Base-by-base conservation (phyloP, 2,797 vertebrate species). In the Jordanella pulchra region DNA sequence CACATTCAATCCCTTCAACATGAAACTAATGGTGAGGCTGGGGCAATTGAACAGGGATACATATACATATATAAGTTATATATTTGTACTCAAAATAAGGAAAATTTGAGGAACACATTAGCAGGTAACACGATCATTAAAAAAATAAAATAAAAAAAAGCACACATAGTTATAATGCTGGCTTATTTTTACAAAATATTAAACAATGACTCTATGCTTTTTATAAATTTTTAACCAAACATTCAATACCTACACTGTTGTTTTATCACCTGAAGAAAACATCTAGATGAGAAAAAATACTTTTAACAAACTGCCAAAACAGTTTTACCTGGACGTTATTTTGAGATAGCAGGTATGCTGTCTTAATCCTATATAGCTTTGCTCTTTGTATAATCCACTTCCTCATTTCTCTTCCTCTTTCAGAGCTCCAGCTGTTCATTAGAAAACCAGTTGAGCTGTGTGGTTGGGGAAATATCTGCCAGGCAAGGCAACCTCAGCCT, bases 1-100 rank as follows among this genome's bases (percentile, higher is more conserved):
- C n/a, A 80, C 70, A 0, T 95, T 85, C 77, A 94, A 95, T 79
- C 95, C 95, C 42, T 95, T 92, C 76, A 93, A 89, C 80, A 92
- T 95, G 91, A 80, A 77, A 15, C 75, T 78, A 25, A 55, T 14
- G 91, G 95, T 96, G 58, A 90, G 79, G 67, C 23, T 5, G 27
- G 21, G 47, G 21, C 63, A 28, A 3, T 14, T 25, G 23, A 48
- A 7, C 54, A 5, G 25, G 0, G 7, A 42, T 28, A 25, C 13
- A 28, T 39, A 27, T 14, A 14, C 35, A 1, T n/a, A n/a, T n/a
- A 39, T 39, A 39, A 7, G 15, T 35, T 66, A 5, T 3, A 47
- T n/a, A 28, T 67, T 3, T 21, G 2, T 17, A 23, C 39, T 50
- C 32, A 44, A 17, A 7, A 1, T 18, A 2, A 53, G 30, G 25